Percentiles rank a stretch among this genome's conserved stretches.
Evolutionary conservation across 2,888 invertebrate species (phyloP).

Genomic region (Tupiocoris notatus): DNA sequence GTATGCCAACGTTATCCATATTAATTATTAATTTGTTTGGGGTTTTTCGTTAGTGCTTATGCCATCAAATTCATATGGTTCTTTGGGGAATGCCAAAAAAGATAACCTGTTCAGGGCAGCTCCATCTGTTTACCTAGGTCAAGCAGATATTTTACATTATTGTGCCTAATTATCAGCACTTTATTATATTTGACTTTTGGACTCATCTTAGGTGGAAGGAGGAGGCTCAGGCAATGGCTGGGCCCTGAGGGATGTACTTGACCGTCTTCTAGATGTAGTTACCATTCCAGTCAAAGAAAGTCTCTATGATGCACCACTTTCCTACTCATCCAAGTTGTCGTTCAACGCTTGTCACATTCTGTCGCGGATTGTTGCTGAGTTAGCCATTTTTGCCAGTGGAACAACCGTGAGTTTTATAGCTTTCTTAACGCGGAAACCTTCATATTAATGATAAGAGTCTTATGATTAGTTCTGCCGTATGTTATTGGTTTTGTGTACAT

Average conservation of each 20-base stretch:
- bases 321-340: slow-evolving; percentile 58
- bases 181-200: no score
- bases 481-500: no score
- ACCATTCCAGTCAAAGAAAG: slow-evolving; percentile 69
- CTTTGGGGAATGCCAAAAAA: no score
- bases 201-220: slow-evolving; percentile 56
- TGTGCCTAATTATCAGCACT: no score
- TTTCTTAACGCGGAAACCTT: no score
- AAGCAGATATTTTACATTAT: no score
- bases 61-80: no score
- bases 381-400: slow-evolving; percentile 77
- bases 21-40: neutral
- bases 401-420: slow-evolving; percentile 61
- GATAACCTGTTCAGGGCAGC: no score
- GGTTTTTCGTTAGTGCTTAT: neutral
- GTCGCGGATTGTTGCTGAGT: slow-evolving; percentile 82
- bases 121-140: no score
- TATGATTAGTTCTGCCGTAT: no score
- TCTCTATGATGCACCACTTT: slow-evolving; percentile 56
- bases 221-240: slow-evolving; percentile 58
- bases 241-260: slow-evolving; percentile 78
- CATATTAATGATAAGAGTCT: no score
- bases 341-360: slow-evolving; percentile 72
- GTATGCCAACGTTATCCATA: slow-evolving; percentile 50
- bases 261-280: slow-evolving; percentile 77